These are phyloP conservation scores for Sarcophaga rosellei DNA, from an alignment of 2,888 invertebrate species.

Conservation along the genomic window DNA sequence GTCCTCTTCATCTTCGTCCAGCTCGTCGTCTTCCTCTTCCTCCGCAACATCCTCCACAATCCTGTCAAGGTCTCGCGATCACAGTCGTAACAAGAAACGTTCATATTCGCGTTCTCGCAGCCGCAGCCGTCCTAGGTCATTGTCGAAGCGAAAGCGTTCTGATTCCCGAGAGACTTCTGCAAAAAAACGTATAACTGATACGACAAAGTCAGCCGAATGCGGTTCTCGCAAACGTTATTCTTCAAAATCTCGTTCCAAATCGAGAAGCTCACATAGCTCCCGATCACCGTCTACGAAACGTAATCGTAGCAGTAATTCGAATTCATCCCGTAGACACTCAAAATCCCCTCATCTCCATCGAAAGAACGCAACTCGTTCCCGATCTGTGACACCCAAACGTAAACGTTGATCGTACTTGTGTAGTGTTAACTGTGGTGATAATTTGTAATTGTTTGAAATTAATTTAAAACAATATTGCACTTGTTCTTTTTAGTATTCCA, in stretches of 20 bases:
- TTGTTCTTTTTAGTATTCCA: constrained; percentile 39
- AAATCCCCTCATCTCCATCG: constrained; percentile 62
- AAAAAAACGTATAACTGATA: constrained; percentile 42
- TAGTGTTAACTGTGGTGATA: neutral
- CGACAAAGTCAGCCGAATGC: constrained; percentile 1
- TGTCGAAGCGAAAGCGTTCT: constrained; percentile 25
- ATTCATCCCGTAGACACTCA: constrained; percentile 53
- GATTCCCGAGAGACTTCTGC: constrained; percentile 27
- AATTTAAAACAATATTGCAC: constrained; percentile 12
- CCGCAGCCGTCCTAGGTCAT: constrained; percentile 56
- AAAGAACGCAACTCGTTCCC: constrained; percentile 62
- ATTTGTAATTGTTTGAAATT: constrained; percentile 25
- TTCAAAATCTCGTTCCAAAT: constrained; percentile 63
- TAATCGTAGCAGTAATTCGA: constrained; percentile 59
- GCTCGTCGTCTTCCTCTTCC: constrained; percentile 74
- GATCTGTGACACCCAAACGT: constrained; percentile 63
- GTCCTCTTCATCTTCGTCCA: constrained; percentile 73
- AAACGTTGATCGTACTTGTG: constrained; percentile 50
- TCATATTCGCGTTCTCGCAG: constrained; percentile 72
- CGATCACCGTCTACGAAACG: constrained; percentile 70
- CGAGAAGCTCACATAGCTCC: constrained; percentile 53
- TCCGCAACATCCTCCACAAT: constrained; percentile 70
- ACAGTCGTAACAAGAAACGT: constrained; percentile 65
- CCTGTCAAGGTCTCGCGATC: constrained; percentile 70
- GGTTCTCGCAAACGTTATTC: neutral